These are phyloP conservation scores for Digitonthophagus gazella DNA, from an alignment of 2,888 invertebrate species.

Conservation along the genomic window DNA sequence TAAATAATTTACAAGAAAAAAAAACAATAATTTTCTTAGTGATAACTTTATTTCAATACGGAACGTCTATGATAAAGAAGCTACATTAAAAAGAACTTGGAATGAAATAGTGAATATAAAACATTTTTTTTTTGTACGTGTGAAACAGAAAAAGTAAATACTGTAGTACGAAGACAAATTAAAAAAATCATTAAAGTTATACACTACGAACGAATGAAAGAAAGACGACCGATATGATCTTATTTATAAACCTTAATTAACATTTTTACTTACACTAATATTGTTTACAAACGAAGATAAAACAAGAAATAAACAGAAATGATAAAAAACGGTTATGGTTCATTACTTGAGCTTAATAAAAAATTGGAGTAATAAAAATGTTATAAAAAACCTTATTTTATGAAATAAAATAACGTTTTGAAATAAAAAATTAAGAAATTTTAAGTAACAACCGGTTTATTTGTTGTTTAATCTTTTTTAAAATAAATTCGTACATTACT, in stretches of 20 bases:
- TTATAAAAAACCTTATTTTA: background rate
- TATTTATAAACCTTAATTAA: background rate
- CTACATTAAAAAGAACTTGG: conserved; percentile 24
- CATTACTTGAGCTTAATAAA: background rate
- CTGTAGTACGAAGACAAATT: conserved; percentile 12
- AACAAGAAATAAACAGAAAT: conserved; percentile 23
- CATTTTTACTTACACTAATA: conserved; percentile 15
- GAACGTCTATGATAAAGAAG: conserved; percentile 22
- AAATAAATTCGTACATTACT: conserved; percentile 6
- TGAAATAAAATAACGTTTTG: too few relatives aligned
- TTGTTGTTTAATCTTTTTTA: background rate
- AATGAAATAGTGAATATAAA: conserved; percentile 26
- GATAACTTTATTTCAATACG: conserved; percentile 10
- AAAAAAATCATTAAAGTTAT: background rate
- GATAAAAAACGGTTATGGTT: background rate
- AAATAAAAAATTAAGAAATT: conserved; percentile 20
- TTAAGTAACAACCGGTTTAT: background rate
- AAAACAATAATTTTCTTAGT: background rate
- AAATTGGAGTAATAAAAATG: background rate
- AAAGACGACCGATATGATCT: background rate
- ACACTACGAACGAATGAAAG: conserved; percentile 8
- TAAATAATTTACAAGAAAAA: background rate
- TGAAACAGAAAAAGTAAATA: conserved; percentile 21
- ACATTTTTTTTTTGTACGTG: background rate
- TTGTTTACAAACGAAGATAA: conserved; percentile 18